A percentile compares a stretch with the other conserved stretches of the same genome.
These are phyloP conservation scores for Puma concolor DNA, from an alignment of 2,113 vertebrate genomes.

Conservation along the genomic window DNA sequence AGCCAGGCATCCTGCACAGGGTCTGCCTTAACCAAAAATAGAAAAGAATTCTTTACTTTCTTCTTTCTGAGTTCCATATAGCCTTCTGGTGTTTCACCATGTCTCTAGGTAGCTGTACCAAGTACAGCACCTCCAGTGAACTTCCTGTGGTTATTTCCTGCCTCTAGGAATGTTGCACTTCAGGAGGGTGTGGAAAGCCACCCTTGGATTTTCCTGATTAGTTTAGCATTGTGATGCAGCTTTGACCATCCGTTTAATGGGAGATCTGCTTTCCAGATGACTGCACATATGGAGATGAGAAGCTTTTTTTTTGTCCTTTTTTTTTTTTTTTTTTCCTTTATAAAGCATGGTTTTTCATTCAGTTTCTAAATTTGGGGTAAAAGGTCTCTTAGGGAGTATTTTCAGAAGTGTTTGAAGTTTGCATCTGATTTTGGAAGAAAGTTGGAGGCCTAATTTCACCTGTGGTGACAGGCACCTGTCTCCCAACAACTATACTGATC, in stretches of 20 bases:
- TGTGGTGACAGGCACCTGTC: not conserved
- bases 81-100: not conserved
- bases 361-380: not conserved
- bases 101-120: not conserved
- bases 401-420: slow-evolving; percentile 64
- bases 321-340: not conserved
- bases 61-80: not conserved
- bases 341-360: slow-evolving; percentile 47
- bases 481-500: not conserved
- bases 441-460: not conserved
- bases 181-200: slow-evolving; percentile 28
- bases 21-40: not conserved
- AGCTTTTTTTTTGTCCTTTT: not conserved
- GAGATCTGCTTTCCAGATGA: slow-evolving; percentile 74
- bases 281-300: slow-evolving; percentile 19
- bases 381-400: slow-evolving; percentile 28
- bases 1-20: not conserved
- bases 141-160: slow-evolving; percentile 8
- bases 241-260: not conserved
- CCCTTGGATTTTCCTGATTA: not conserved
- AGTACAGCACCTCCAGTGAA: not conserved
- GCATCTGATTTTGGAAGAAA: slow-evolving; percentile 38
- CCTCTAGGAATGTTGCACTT: slow-evolving; percentile 11
- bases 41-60: not conserved
- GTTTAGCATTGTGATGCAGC: not conserved